Percentiles rank a stretch among this genome's conserved stretches.
These are phyloP conservation scores for Paraescarpia echinospica DNA, from an alignment of 1,140 invertebrate genomes.

Conservation along the genomic window DNA sequence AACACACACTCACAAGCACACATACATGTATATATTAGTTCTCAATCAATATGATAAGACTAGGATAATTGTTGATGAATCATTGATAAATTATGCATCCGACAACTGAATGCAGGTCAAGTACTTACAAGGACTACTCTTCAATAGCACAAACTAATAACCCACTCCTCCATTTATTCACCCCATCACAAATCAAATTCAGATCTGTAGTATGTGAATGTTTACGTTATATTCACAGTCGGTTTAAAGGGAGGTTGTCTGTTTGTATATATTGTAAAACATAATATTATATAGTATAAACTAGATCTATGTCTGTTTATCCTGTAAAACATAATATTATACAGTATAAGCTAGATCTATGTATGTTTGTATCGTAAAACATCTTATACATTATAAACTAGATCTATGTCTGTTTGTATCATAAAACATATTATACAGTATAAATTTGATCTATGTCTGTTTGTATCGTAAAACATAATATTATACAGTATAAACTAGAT, in stretches of 20 bases:
- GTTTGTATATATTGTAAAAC: too few relatives aligned
- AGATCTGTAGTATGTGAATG: background rate
- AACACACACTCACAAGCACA: background rate
- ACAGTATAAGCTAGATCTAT: too few relatives aligned
- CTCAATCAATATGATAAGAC: conserved; percentile 1
- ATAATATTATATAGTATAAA: too few relatives aligned
- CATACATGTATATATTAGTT: background rate
- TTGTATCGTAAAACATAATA: too few relatives aligned
- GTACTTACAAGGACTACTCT: background rate
- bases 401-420: too few relatives aligned
- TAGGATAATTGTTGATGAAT: background rate
- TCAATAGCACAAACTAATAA: background rate
- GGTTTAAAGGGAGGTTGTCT: background rate
- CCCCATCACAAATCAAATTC: background rate
- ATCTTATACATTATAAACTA: too few relatives aligned
- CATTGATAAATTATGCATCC: background rate
- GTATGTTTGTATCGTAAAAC: too few relatives aligned
- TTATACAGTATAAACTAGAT: too few relatives aligned
- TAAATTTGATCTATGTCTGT: too few relatives aligned
- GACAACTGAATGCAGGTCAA: background rate
- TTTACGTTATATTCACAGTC: background rate
- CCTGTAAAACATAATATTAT: too few relatives aligned
- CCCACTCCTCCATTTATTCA: background rate
- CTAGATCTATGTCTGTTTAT: too few relatives aligned
- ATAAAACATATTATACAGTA: too few relatives aligned